Evolutionary conservation across 2,113 vertebrate genomes (phyloP), one percentile per base, ranked within the genome.

Genomic region (Cinclus cinclus): DNA sequence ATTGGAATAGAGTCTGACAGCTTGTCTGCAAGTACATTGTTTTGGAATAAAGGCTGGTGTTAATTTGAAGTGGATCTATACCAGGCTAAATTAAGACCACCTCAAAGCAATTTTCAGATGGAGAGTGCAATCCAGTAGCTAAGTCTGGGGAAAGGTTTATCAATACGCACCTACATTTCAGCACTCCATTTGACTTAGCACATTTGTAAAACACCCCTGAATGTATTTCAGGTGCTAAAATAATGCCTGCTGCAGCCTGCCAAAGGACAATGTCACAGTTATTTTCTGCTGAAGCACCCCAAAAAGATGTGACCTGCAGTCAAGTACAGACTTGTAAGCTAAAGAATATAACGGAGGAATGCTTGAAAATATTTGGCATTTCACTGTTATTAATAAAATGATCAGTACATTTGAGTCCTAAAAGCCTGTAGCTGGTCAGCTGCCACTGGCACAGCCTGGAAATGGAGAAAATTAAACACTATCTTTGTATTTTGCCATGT

Each of bases 291-390:
- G 12, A 55, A 63, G 58, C 7, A 2, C 20, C 52, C 68, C 58
- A 2, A 33, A 75, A 82, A 47, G 49, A 78, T 23, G 52, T 2
- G 24, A 63, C 25, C 33, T 39, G 55, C 22, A 42, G 55, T 52
- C 22, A 79, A 41, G 22, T 17, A 39, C 13, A 15, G 35, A 1
- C 2, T 5, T 0, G 1, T 7, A 53, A 75, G 15, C 35, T 60
- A 7, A 55, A 56, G 21, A 81, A 24, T 9, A 3, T 4, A 58
- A 65, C 0, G 6, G 47, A 67, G 41, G n/a, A 78, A 56, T 2
- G 0, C 33, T 46, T 76, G 81, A 59, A 76, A 79, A 53, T 25
- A 83, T 46, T 37, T 31, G 24, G 52, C 23, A 37, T 56, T 87
- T 79, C 44, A 50, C 35, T 25, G 8, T 50, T 50, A 44, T 13